These are phyloP conservation scores for Potorous gilbertii DNA, from an alignment of 2,797 vertebrate genomes.

Conservation along the genomic window DNA sequence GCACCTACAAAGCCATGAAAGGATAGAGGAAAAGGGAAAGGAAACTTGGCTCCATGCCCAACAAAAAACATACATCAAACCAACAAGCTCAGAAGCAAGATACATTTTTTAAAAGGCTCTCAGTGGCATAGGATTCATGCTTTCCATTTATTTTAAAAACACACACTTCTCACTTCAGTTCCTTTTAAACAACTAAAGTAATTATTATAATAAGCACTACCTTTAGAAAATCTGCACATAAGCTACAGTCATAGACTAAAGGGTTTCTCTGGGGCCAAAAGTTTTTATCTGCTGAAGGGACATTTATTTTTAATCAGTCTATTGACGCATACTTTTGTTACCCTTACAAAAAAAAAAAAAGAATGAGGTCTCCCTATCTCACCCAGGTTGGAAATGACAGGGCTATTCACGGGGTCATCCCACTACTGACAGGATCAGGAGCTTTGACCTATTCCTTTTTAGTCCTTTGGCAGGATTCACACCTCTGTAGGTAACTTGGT, in stretches of 20 bases:
- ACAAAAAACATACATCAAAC: not conserved
- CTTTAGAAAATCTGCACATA: conserved; percentile 8
- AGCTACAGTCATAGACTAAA: not conserved
- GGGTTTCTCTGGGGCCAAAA: conserved; percentile 13
- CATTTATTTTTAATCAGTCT: conserved; percentile 48
- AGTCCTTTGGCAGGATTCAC: not conserved
- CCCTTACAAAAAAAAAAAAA: too few relatives aligned
- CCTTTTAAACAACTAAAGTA: not conserved
- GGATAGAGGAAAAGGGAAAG: not conserved
- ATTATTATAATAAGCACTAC: not conserved
- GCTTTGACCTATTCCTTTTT: not conserved
- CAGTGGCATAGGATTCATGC: conserved; percentile 25
- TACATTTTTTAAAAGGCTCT: conserved; percentile 40
- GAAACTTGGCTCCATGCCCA: not conserved
- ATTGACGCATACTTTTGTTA: not conserved
- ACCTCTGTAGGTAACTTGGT: not conserved
- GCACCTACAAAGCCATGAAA: not conserved
- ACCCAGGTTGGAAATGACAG: too few relatives aligned
- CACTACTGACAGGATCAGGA: not conserved
- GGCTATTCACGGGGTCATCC: not conserved
- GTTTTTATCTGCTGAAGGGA: conserved; percentile 32
- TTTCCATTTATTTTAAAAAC: conserved; percentile 31
- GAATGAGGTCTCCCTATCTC: not conserved
- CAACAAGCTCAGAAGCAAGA: conserved; percentile 23
- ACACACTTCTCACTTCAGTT: not conserved